A percentile compares a stretch with the other conserved stretches of the same genome.
Conservation (phyloP, 2,113 vertebrate genomes). For the Thinocorus orbignyianus region DNA sequence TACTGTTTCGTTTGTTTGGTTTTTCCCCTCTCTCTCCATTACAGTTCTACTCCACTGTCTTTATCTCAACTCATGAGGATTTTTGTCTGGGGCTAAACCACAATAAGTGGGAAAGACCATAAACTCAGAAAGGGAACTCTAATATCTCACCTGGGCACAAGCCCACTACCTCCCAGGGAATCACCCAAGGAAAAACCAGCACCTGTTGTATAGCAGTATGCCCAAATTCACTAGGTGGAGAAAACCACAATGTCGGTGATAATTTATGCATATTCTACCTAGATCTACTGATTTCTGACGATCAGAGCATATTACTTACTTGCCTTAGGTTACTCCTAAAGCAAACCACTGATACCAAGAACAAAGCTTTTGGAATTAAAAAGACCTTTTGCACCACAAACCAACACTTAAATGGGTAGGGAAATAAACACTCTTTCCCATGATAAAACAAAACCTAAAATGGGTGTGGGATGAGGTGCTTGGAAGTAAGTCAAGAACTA, state of each 20-base stretch:
- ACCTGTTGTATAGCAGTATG: background rate
- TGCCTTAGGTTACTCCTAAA: background rate
- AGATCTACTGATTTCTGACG: background rate
- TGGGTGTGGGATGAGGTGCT: background rate
- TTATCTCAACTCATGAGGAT: background rate
- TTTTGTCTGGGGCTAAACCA: background rate
- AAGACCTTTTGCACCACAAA: background rate
- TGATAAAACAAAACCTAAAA: background rate
- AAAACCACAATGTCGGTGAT: accelerated
- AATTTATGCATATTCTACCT: background rate
- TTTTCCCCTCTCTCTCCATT: background rate
- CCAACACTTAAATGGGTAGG: background rate
- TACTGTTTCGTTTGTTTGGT: background rate
- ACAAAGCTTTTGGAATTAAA: background rate
- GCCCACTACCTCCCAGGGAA: background rate
- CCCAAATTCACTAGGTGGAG: background rate
- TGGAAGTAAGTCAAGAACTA: background rate
- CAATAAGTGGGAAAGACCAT: background rate
- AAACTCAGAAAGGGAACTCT: background rate
- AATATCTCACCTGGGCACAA: background rate
- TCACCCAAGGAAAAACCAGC: background rate
- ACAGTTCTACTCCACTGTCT: background rate
- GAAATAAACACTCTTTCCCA: background rate
- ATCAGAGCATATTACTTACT: background rate
- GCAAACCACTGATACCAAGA: background rate